phyloP scores from a whole-genome alignment of 1,140 invertebrate genomes.

The Condylostylus longicornis region DNA sequence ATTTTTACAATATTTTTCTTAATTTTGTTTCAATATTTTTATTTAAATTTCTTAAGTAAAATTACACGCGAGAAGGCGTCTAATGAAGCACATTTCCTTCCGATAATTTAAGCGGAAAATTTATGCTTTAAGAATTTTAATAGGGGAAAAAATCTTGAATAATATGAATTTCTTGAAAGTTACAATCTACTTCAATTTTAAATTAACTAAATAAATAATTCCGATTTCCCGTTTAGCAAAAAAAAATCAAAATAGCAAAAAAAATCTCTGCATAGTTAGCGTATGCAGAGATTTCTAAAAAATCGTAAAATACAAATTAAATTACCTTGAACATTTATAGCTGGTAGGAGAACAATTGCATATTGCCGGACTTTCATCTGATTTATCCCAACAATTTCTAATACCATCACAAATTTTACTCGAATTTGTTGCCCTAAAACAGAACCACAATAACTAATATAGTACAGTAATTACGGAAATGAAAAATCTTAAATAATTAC shows the following conservation, averaged over 20 bases:
- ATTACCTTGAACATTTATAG: constrained; percentile 37
- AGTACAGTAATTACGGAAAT: background rate
- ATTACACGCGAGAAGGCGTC: too few species aligned
- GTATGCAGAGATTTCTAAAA: constrained; percentile 8
- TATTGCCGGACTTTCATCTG: constrained; percentile 51
- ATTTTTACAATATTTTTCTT: background rate
- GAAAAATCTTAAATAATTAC: constrained; percentile 1
- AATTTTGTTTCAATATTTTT: too few species aligned
- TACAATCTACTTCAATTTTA: background rate
- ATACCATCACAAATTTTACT: constrained; percentile 59
- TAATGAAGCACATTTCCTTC: too few species aligned
- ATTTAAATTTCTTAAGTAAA: too few species aligned
- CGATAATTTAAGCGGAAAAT: too few species aligned
- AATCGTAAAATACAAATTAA: background rate
- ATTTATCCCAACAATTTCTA: constrained; percentile 61
- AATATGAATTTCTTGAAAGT: too few species aligned
- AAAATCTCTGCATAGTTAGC: background rate
- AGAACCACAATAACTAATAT: background rate
- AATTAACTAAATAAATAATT: background rate
- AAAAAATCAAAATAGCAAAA: background rate
- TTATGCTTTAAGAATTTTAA: too few species aligned
- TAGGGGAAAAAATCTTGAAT: background rate
- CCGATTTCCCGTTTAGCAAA: background rate
- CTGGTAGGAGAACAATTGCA: constrained; percentile 43
- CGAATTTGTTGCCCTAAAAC: constrained; percentile 37